Evolutionary conservation across 2,888 invertebrate genomes (phyloP), one percentile per base, ranked within the genome.

Genomic region (Papilio protenor): DNA sequence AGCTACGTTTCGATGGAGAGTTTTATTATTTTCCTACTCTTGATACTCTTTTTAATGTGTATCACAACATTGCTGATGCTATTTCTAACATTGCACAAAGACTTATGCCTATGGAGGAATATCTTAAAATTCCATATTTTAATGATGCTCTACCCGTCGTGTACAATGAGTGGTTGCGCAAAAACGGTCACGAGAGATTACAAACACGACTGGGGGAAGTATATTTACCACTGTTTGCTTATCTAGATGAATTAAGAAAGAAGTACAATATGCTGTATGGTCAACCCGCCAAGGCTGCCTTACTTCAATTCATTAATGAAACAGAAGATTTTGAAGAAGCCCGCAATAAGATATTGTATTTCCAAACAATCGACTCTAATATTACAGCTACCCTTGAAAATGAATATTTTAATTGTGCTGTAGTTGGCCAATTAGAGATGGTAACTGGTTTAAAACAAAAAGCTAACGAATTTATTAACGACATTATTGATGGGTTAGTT

Each of bases 391-490:
- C 96, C 86, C 94, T 96, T 23, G 95, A 95, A 83, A 96, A 96
- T 82, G 96, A 96, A 87, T 97, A 96, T 87, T 97, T 97, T 83
- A 94, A 95, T 61, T 95, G 96, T 80, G 96, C 96, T 1, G 94
- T 95, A 61, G 93, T 97, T 1, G 91, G 95, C 81, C 96, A 97
- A 84, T 91, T 95, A 4, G 94, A 95, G 76, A 96, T 96, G 83
- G 95, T 97, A 45, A 90, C 90, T 16, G 96, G 96, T 4, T 90
- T 97, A 76, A 96, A 96, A 84, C 82, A 84, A 5, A 95, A 96
- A 80, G 95, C 96, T 2, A 90, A 95, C 73, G 90, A 94, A 76
- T 94, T 96, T 76, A 95, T 96, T 18, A 92, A 96, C 72, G 94
- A 95, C 61, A 96, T 97, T 33, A 96, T 97, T 45, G 90, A 87